phyloP scores from a whole-genome alignment of 2,888 invertebrate genomes.

The Morpho deidamia region DNA sequence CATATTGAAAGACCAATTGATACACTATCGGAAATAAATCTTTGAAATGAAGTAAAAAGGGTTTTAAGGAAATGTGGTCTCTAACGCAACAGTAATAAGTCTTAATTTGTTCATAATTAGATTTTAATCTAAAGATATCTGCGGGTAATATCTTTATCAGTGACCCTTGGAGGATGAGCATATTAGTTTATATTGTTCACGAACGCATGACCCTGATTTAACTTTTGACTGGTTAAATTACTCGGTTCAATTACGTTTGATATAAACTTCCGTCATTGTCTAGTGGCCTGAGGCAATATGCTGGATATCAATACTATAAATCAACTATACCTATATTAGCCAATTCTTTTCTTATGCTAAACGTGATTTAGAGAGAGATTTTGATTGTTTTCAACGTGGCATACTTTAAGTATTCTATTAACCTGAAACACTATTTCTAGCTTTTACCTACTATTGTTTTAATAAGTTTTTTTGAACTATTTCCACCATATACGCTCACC shows the following conservation, averaged over 20 bases:
- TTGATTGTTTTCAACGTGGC: too few species aligned
- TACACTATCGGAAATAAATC: constrained; percentile 40
- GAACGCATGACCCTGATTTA: constrained; percentile 45
- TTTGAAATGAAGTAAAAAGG: background rate
- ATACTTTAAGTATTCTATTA: too few species aligned
- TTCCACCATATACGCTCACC: too few species aligned
- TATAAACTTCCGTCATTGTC: constrained; percentile 50
- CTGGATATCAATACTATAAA: background rate
- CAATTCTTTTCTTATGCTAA: too few species aligned
- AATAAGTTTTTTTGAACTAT: too few species aligned
- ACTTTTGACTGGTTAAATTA: constrained; percentile 55
- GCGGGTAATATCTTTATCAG: constrained; percentile 32
- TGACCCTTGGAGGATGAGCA: constrained; percentile 25
- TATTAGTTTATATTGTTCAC: constrained; percentile 33
- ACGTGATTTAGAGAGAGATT: too few species aligned
- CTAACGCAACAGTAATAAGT: background rate
- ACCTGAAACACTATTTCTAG: too few species aligned
- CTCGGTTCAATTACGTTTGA: constrained; percentile 59
- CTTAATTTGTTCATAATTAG: background rate
- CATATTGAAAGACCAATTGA: constrained; percentile 42
- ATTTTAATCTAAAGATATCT: constrained; percentile 24
- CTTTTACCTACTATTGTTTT: too few species aligned
- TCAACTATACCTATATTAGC: background rate
- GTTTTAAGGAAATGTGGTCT: background rate
- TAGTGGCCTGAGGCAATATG: constrained; percentile 31